Base-by-base conservation (phyloP, 2,888 invertebrate species). In the Harpagoxenus sublaevis region DNA sequence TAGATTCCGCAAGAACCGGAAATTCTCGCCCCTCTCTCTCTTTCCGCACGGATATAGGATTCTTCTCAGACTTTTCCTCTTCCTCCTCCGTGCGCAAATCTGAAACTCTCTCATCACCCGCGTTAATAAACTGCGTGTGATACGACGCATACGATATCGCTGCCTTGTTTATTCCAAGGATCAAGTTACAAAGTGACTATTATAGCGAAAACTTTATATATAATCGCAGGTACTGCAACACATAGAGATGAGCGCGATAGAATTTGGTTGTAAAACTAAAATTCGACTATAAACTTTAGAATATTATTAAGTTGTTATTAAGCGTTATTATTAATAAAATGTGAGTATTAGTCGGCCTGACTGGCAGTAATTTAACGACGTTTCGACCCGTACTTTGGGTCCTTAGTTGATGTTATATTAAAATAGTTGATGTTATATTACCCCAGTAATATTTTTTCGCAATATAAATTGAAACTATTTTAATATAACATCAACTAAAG, bases 1-100 rank as follows among this genome's bases (percentile, higher is more conserved):
- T 65, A 71, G 78, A 84, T 79, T 75, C 79, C 79, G 84, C 81
- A 81, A 63, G 77, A 81, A 74, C 86, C 57, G 68, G 73, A 83
- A 60, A 78, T 86, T 85, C 87, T 82, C 18, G 6, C 42, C 18
- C 23, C 60, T 57, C 45, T 35, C 60, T 39, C 53, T 42, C 66
- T 71, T 48, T 73, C 35, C 70, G 71, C 55, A 12, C 57, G 45
- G 63, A 35, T 42, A 35, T 42, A 42, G 55, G 48, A 62, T 48
- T 81, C 53, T 57, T 79, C 79, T 42, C 31, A 23, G 45, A 70
- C 42, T 35, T 73, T 23, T 55, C 35, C 57, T 12, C 55, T 12
- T 15, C 35, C 31, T 45, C 28, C n/a, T 10, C 28, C n/a, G 23
- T 12, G 42, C 57, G 12, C n/a, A 39, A 18, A 51, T 35, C 45